Base-by-base conservation (phyloP, 2,797 vertebrate species). In the Darevskia mixta region DNA sequence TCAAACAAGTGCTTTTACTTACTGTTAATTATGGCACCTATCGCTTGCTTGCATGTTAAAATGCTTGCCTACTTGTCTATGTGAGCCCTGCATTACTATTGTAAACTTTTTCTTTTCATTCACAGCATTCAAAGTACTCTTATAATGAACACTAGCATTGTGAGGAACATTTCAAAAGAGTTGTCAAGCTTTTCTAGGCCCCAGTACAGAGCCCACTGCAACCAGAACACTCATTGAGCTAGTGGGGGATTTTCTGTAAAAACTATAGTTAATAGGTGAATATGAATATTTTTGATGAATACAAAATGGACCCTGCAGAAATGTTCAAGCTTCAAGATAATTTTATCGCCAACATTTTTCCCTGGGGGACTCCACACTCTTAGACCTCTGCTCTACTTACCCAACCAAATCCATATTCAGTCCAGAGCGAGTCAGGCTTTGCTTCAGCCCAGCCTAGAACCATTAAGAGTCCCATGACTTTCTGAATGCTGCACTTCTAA, bases 1-100 rank as follows among this genome's bases (percentile, higher is more conserved):
- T 87, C 90, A 90, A 94, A 91, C 10, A 8, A 94, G 92, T 86
- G 72, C 64, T 18, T 93, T 95, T 93, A 93, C 88, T 94, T 94
- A 94, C 91, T 92, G 86, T 94, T 91, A 88, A 66, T 86, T 88
- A 89, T 55, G 88, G 91, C 79, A 87, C 72, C 86, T 91, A 81
- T 79, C 38, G 72, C 75, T 91, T 89, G 90, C 86, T 92, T 90
- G 75, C 80, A 90, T 84, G 78, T 88, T 93, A 93, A 91, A 90
- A 89, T 88, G n/a, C 80, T 86, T 93, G 90, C 93, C 88, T 92
- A 25, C 23, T 93, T 90, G 92, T 85, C 88, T 94, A 82, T 87
- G 64, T 79, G 32, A 90, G 87, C 71, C 88, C 83, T 85, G 86
- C 88, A 90, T 95, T 94, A 85, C 91, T 93, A 93, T 76, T 93